These are phyloP conservation scores for Pherbina coryleti DNA, from an alignment of 2,888 invertebrate species.

Conservation along the genomic window DNA sequence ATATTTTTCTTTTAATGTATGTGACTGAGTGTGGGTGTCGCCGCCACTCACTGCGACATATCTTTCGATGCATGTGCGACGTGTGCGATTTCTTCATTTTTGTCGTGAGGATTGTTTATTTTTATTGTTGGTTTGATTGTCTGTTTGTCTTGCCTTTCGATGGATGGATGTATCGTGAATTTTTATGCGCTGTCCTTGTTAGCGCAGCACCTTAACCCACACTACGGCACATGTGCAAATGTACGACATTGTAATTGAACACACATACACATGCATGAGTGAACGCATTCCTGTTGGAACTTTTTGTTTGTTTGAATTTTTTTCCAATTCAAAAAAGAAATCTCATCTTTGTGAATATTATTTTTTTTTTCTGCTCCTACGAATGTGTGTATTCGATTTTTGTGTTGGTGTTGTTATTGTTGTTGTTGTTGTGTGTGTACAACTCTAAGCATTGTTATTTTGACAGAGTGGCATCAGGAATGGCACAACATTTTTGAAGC, in stretches of 20 bases:
- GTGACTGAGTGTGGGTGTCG: no score
- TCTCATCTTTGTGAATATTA: not conserved
- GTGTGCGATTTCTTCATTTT: conserved; percentile 4
- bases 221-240: not conserved
- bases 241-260: conserved; percentile 24
- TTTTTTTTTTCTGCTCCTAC: not conserved
- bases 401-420: not conserved
- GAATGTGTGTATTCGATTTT: not conserved
- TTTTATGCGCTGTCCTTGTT: conserved; percentile 30
- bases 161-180: not conserved
- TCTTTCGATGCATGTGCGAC: not conserved
- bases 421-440: not conserved
- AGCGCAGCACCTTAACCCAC: not conserved
- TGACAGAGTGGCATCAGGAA: conserved; percentile 48
- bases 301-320: not conserved
- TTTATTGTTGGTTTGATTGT: not conserved
- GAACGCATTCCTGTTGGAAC: conserved; percentile 9
- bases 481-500: conserved; percentile 64
- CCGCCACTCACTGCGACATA: not conserved
- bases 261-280: conserved; percentile 19
- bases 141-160: not conserved
- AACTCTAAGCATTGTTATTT: conserved; percentile 2
- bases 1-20: no score
- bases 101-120: not conserved
- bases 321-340: conserved; percentile 14